phyloP scores from a whole-genome alignment of 2,888 invertebrate species.

The Torymus texanus region DNA sequence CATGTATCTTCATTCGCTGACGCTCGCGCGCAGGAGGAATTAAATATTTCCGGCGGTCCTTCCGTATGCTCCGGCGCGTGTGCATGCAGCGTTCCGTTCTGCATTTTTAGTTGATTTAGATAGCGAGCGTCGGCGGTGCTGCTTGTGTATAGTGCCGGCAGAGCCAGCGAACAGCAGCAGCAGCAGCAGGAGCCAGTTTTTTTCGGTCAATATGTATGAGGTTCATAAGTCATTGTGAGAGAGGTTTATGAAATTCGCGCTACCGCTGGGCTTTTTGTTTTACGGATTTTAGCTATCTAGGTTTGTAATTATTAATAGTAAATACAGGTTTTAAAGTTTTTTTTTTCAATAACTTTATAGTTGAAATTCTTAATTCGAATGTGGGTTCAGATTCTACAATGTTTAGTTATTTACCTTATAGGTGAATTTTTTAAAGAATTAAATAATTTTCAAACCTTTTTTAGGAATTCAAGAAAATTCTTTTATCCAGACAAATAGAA shows the following conservation, averaged over 20 bases:
- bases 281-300: too few relatives aligned
- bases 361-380: too few relatives aligned
- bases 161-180: not conserved
- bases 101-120: slow-evolving; percentile 27
- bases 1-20: slow-evolving; percentile 38
- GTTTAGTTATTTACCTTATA: too few relatives aligned
- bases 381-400: too few relatives aligned
- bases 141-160: not conserved
- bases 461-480: too few relatives aligned
- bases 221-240: not conserved
- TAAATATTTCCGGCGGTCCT: slow-evolving; percentile 42
- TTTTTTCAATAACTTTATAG: too few relatives aligned
- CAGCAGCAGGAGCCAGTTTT: too few relatives aligned
- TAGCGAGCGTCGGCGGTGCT: not conserved
- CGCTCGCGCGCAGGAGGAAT: slow-evolving; percentile 35
- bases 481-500: too few relatives aligned
- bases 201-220: not conserved
- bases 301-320: too few relatives aligned
- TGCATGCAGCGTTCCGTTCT: not conserved
- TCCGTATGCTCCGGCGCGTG: not conserved
- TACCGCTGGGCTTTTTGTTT: not conserved
- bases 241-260: not conserved
- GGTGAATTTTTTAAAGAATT: too few relatives aligned
- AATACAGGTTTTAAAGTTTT: too few relatives aligned
- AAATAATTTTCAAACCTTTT: too few relatives aligned